Base-by-base conservation (phyloP, 2,797 vertebrate genomes). In the Crenuchus spilurus region DNA sequence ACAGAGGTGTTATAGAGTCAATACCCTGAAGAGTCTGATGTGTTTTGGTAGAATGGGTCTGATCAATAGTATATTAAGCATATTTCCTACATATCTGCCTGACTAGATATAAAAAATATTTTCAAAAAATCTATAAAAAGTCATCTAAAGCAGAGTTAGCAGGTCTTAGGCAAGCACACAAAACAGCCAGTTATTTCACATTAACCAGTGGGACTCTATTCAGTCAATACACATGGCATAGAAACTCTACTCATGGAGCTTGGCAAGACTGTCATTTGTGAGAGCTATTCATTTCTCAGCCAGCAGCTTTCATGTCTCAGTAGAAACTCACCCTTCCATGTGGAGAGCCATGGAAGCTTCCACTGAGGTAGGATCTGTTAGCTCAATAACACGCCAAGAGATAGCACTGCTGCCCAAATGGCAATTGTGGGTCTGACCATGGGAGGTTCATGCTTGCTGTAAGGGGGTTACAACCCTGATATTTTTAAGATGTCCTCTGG, bases 301-400 rank as follows among this genome's bases (percentile, higher is more conserved):
- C 52, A 31, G 52, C 52, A 57, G 52, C 16, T 14, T 31, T 57
- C 28, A 10, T 1, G 28, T 33, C 30, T 57, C 52, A 57, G 30
- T 18, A 31, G 28, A 30, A 52, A 57, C 52, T 14, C 11, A 18
- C 52, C 33, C 37, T 64, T 22, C 61, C 61, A 42, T 64, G 41
- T 42, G 61, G 39, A 64, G 24, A 64, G 14, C 14, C 18, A 41
- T 2, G 11, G 18, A 62, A 28, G 35, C 24, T 41, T 41, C 13
- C 18, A 41, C 52, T 31, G 52, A 57, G 26, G 7, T 14, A 57
- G 28, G 52, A 16, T 18, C 52, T 57, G 28, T 57, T 31, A 57
- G 26, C 4, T 14, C 52, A 57, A 5, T 57, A 6, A n/a, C 6
- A n/a, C n/a, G 30, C 28, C 14, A 57, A 33, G 26, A 33, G 13